Base-by-base conservation (phyloP, 2,113 vertebrate species). In the Mus spicilegus region DNA sequence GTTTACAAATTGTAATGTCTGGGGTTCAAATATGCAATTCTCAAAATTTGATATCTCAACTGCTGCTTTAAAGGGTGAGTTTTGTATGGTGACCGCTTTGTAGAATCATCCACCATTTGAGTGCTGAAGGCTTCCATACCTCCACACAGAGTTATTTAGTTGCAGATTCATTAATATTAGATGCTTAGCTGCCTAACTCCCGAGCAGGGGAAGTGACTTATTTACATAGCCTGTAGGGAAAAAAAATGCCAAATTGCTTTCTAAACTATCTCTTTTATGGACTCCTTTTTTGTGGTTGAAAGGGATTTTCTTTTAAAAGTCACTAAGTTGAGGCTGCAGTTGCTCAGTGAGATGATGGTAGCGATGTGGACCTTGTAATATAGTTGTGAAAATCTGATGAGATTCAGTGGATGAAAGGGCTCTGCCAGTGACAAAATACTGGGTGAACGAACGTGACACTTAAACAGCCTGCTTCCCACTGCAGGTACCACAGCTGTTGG, bases 81-180 rank as follows among this genome's bases (percentile, higher is more conserved):
- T 93, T 87, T 61, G 26, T 81, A 46, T 11, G 19, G 51, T 70
- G 63, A 87, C 54, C 30, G 5, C 84, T 90, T 95, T 87, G 1
- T 14, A 72, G 85, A 75, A 89, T 46, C 13, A 87, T 14, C 63
- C 54, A 76, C 9, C 46, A 42, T 69, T 75, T 73, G 39, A 87
- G 46, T 89, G 73, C 54, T 2, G n/a, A 42, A 42, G 5, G 19
- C 49, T 87, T 58, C 87, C 5, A 73, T 77, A 63, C 73, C 39
- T 80, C 87, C 56, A 69, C 36, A 28, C 56, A 39, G 77, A 3
- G 13, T 30, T 30, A 91, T 89, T 75, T 82, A 78, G 72, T 30
- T 87, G 87, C 56, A 58, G 11, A 69, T 96, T 87, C 39, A 56
- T 75, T 95, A 90, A n/a, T 63, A 90, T 63, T 90, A 92, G 77